Evolutionary conservation across 2,797 vertebrate genomes (phyloP).

Genomic region (Chloroceryle amazona): DNA sequence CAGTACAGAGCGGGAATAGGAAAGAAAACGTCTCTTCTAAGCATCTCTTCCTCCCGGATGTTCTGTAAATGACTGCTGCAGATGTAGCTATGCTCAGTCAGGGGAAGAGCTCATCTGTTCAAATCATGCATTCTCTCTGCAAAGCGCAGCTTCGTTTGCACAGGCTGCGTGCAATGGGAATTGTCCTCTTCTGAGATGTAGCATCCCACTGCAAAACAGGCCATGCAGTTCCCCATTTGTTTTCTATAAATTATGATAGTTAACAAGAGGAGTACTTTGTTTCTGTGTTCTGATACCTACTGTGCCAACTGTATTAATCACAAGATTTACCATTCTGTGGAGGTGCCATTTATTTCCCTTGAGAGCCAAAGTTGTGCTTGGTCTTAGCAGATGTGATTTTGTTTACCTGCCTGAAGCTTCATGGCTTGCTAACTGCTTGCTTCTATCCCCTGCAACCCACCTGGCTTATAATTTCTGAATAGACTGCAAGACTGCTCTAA

Average conservation of each 20-base stretch:
- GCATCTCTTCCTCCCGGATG: constrained; percentile 12
- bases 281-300: constrained; percentile 10
- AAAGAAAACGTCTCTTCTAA: constrained; percentile 9
- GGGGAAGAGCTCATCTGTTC: constrained; percentile 60
- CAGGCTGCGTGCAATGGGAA: constrained; percentile 46
- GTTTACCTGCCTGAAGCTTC: constrained; percentile 55
- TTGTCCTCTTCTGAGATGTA: constrained; percentile 49
- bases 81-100: constrained; percentile 36
- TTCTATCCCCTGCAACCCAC: neutral
- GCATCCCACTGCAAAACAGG: constrained; percentile 38
- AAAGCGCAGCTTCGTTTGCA: constrained; percentile 10
- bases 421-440: constrained; percentile 12
- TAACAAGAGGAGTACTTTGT: constrained; percentile 32
- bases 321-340: neutral
- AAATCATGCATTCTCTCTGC: neutral
- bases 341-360: neutral
- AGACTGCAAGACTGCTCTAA: neutral
- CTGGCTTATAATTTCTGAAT: neutral
- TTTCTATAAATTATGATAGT: constrained; percentile 44
- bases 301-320: constrained; percentile 12
- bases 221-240: constrained; percentile 11
- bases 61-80: constrained; percentile 47
- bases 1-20: neutral
- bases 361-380: neutral
- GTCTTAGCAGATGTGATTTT: constrained; percentile 51